phyloP scores from a whole-genome alignment of 2,797 vertebrate species.

The Helostoma temminkii region DNA sequence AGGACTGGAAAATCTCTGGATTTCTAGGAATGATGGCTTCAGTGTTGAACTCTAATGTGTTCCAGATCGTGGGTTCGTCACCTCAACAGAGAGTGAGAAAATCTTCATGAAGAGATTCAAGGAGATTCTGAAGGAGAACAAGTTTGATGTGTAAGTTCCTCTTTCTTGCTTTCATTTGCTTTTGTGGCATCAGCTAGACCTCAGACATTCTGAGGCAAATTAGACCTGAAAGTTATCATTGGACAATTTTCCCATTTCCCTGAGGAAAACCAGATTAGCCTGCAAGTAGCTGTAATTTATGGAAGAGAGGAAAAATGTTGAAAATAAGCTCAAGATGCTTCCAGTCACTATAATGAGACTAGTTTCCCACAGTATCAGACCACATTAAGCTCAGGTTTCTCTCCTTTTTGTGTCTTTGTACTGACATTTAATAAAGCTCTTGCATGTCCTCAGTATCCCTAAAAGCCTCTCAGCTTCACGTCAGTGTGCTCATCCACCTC shows the following conservation, averaged over 20 bases:
- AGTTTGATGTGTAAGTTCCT: constrained; percentile 92
- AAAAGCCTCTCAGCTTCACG: constrained; percentile 12
- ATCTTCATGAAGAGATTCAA: constrained; percentile 93
- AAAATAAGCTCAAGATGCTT: constrained; percentile 37
- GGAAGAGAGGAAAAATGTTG: constrained; percentile 5
- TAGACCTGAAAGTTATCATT: constrained; percentile 1
- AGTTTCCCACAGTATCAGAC: constrained; percentile 16
- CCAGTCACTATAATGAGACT: constrained; percentile 13
- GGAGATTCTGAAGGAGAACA: constrained; percentile 93
- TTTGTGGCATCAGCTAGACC: background rate
- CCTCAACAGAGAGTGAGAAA: constrained; percentile 91
- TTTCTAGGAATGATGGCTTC: background rate
- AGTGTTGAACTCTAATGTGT: constrained; percentile 55
- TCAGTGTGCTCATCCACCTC: constrained; percentile 1
- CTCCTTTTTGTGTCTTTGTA: constrained; percentile 14
- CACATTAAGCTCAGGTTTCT: constrained; percentile 28
- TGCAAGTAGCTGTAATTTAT: background rate
- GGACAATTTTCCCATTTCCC: constrained; percentile 6
- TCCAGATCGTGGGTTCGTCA: constrained; percentile 89
- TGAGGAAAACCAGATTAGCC: constrained; percentile 12
- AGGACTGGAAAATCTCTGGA: background rate
- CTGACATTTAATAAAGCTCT: constrained; percentile 10
- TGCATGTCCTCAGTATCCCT: constrained; percentile 27
- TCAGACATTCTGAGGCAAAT: constrained; percentile 1
- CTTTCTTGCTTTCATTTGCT: background rate